These are phyloP conservation scores for Ophion costatus DNA, from an alignment of 2,888 invertebrate genomes.

Conservation along the genomic window DNA sequence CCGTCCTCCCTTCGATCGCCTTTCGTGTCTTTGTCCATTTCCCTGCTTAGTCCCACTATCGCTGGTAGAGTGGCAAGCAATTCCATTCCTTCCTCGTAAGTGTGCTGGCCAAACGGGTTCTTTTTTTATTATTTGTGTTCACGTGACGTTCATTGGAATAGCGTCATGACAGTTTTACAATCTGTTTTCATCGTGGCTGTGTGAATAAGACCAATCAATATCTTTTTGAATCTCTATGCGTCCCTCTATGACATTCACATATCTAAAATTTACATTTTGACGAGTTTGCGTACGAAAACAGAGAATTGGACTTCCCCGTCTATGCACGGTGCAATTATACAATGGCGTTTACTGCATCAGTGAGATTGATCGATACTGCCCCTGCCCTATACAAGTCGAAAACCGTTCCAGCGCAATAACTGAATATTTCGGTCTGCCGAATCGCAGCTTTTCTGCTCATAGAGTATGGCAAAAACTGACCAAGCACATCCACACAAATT, in stretches of 20 bases:
- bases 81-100: slow-evolving; percentile 80
- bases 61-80: slow-evolving; percentile 78
- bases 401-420: slow-evolving; percentile 24
- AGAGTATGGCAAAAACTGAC: neutral
- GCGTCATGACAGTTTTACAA: neutral
- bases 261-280: slow-evolving; percentile 34
- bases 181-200: neutral
- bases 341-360: slow-evolving; percentile 24
- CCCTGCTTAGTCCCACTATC: slow-evolving; percentile 73
- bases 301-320: neutral
- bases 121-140: neutral
- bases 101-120: slow-evolving; percentile 69
- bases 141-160: neutral
- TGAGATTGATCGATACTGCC: slow-evolving; percentile 33
- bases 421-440: slow-evolving; percentile 44
- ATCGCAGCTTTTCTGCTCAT: neutral
- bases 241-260: neutral
- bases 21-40: slow-evolving; percentile 50
- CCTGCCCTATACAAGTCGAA: slow-evolving; percentile 32
- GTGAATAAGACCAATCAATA: neutral
- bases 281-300: slow-evolving; percentile 4
- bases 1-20: slow-evolving; percentile 64
- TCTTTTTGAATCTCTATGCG: neutral
- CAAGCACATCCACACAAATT: neutral
- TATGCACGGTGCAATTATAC: neutral